Evolutionary conservation across 2,888 invertebrate genomes (phyloP), one percentile per base, ranked within the genome.

Genomic region (Allophyes oxyacanthae): DNA sequence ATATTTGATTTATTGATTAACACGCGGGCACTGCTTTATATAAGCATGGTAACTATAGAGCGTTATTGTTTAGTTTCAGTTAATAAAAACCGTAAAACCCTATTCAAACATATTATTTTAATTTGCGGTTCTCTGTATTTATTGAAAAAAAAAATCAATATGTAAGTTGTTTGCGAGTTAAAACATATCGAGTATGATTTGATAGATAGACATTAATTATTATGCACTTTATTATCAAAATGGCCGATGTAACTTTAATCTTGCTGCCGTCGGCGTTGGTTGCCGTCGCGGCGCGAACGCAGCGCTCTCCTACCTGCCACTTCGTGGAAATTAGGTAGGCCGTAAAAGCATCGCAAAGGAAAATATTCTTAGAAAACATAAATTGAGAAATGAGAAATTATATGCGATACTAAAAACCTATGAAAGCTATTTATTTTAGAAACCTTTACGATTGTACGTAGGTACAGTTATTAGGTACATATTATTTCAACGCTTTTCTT

Each of bases 211-310:
- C 55, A 52, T 57, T 75, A 77, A 77, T 80, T 80, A 83, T 76
- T 48, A 51, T 63, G 30, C 72, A 77, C 79, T 82, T 79, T 83
- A 82, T 80, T 78, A 82, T 78, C 86, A 89, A 89, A 88, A 90
- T 89, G 89, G 87, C 88, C 86, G 85, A 83, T 85, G 82, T 83
- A 87, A 77, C 56, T 63, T 65, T 54, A 73, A 69, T 62, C 71
- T 64, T 65, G 78, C 52, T 48, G 55, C 55, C 49, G 56, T 46
- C 52, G 20, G 20, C 20, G 20, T 20, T 6, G 51, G 69, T 57
- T 59, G 66, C 63, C 61, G 55, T 73, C 28, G 28, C 10, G 37
- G 34, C 57, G 45, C 50, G 25, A 30, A 34, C 64, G 43, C 32
- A 38, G 11, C 32, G 30, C 34, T 15, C 48, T 49, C 45, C 33